These are phyloP conservation scores for Fregetta grallaria DNA, from an alignment of 2,113 vertebrate species.

Conservation along the genomic window DNA sequence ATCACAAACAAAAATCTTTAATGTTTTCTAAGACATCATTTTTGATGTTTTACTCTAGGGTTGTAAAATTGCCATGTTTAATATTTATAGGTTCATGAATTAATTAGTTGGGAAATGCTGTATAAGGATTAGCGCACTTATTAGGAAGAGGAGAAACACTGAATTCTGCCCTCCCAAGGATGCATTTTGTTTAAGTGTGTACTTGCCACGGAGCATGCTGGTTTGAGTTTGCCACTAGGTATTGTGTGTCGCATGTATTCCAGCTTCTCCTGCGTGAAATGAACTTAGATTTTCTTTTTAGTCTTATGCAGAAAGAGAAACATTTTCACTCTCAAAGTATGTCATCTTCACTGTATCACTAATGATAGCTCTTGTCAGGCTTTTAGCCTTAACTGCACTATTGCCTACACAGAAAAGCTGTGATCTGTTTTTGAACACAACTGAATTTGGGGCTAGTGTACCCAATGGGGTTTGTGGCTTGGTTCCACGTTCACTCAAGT, in stretches of 20 bases:
- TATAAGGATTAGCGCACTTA: not conserved
- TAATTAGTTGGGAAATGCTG: slow-evolving; percentile 49
- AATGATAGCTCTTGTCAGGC: not conserved
- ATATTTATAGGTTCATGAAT: slow-evolving; percentile 66
- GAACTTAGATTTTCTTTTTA: not conserved
- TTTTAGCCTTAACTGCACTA: not conserved
- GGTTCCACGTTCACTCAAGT: not conserved
- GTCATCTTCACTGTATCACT: not conserved
- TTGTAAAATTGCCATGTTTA: slow-evolving; percentile 41
- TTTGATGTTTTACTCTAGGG: slow-evolving; percentile 48
- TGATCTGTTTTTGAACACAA: not conserved
- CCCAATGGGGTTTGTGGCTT: not conserved
- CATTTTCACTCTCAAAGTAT: not conserved
- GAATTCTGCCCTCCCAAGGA: not conserved
- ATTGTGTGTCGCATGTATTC: not conserved
- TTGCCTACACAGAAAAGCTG: not conserved
- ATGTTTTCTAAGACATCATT: slow-evolving; percentile 7
- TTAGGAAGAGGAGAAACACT: not conserved
- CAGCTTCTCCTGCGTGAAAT: not conserved
- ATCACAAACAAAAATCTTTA: slow-evolving; percentile 37
- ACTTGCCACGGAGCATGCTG: not conserved
- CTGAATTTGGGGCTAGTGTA: not conserved
- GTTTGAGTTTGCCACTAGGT: not conserved
- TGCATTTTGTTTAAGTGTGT: not conserved
- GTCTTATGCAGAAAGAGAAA: not conserved